phyloP scores from a whole-genome alignment of 2,888 invertebrate species.

The Dryocosmus kuriphilus region DNA sequence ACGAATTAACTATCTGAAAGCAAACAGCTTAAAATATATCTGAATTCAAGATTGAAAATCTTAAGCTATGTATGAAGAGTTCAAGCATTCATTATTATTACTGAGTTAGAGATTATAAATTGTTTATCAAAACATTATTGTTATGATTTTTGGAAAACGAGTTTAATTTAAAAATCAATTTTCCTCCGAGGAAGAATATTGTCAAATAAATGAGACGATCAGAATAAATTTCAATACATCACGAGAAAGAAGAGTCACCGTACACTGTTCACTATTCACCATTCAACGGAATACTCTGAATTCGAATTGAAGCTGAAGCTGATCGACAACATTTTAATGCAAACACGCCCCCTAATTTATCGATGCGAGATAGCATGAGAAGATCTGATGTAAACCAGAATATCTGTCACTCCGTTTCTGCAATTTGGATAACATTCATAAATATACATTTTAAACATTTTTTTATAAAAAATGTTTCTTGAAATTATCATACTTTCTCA shows the following conservation, averaged over 20 bases:
- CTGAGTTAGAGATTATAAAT: not conserved
- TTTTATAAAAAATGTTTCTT: too few species aligned
- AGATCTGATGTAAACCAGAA: not conserved
- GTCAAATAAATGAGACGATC: not conserved
- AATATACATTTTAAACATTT: not conserved
- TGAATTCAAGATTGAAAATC: too few species aligned
- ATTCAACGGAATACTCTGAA: constrained; percentile 10
- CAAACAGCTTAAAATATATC: too few species aligned
- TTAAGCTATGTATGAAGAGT: too few species aligned
- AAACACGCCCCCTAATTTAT: constrained; percentile 37
- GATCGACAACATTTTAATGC: constrained; percentile 17
- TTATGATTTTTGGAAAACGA: not conserved
- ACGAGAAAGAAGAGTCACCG: constrained; percentile 15
- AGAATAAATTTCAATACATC: constrained; percentile 4
- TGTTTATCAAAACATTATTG: not conserved
- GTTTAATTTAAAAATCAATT: not conserved
- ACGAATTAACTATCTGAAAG: too few species aligned
- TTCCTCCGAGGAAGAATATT: not conserved
- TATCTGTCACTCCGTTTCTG: not conserved
- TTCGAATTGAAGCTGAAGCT: not conserved
- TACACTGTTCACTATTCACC: constrained; percentile 33
- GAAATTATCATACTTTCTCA: too few species aligned
- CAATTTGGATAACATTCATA: not conserved
- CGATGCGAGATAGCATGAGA: constrained; percentile 6
- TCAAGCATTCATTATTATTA: too few species aligned